Evolutionary conservation across 2,888 invertebrate species (phyloP), one percentile per base, ranked within the genome.

Genomic region (Phortica magna): DNA sequence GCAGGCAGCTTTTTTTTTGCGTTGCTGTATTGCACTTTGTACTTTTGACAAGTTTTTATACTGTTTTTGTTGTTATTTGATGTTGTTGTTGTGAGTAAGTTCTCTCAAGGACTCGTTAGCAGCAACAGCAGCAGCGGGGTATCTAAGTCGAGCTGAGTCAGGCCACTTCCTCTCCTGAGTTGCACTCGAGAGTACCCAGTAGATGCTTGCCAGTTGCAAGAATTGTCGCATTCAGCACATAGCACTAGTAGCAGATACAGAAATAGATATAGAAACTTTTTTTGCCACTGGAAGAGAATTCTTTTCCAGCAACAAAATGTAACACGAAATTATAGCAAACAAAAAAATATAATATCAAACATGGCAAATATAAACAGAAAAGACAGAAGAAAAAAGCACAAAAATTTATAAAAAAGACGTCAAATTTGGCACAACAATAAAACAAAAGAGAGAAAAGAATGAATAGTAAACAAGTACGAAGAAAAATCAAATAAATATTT

Each of bases 401-500:
- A 19, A 22, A 14, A 59, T 12, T 9, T 43, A 19, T 17, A 12
- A 14, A 48, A 7, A 48, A 43, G 7, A 68, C 42, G 68, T 43
- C 48, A 48, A 68, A 68, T 68, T 48, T 68, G 43, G 68, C 48
- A 12, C 68, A 68, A 68, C 43, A 68, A 43, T 43, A 68, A 42
- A 67, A 67, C 43, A 42, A 43, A 42, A 67, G 43, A 67, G 19
- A 1, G 67, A n/a, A 53, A 53, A n/a, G n/a, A 53, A 53, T 53
- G 53, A 53, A 53, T 31, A 31, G 31, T 4, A 31, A 31, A 31
- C 31, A 31, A 31, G 64, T 12, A 22, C 12, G 64, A 2, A 64
- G 22, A 64, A 64, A 39, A 64, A 64, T 64, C 64, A 64, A 64
- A 64, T 64, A 64, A 64, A 64, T 64, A 64, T 64, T 64, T 64